Percentiles rank a stretch among this genome's conserved stretches.
Conservation (phyloP, 2,888 invertebrate species). For the Tenthredo scrophulariae region DNA sequence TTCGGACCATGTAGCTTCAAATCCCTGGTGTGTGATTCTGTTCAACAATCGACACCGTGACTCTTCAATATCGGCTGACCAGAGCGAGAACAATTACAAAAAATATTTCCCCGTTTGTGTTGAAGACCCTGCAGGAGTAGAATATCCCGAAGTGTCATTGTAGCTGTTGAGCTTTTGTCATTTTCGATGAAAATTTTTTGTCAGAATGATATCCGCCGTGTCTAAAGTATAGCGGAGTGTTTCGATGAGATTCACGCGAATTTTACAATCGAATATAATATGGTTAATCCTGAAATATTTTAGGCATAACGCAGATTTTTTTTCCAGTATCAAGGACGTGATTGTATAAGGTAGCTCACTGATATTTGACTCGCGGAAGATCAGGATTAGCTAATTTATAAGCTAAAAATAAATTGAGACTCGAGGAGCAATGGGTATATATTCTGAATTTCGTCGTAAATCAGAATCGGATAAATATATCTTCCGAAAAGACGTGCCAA, state of each 20-base stretch:
- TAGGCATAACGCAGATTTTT: not conserved
- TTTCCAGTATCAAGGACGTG: not conserved
- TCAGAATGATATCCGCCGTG: not conserved
- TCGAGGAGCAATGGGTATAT: not conserved
- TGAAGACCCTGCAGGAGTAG: not conserved
- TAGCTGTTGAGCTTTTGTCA: not conserved
- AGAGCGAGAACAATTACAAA: not conserved
- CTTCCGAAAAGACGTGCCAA: constrained; percentile 47
- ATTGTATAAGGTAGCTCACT: not conserved
- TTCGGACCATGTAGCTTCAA: not conserved
- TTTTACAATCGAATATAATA: not conserved
- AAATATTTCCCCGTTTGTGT: not conserved
- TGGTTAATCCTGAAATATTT: constrained; percentile 6
- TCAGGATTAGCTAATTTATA: not conserved
- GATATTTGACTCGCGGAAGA: not conserved
- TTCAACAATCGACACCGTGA: constrained; percentile 12
- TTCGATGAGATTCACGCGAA: not conserved
- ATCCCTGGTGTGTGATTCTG: constrained; percentile 28
- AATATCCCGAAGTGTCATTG: not conserved
- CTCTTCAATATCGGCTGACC: constrained; percentile 31
- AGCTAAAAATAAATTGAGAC: not conserved
- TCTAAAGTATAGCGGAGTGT: not conserved
- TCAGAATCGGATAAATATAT: constrained; percentile 46
- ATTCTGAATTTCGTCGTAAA: not conserved
- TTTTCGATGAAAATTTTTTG: not conserved